Evolutionary conservation across 2,888 invertebrate species (phyloP), one percentile per base, ranked within the genome.

Genomic region (Drosophila buzzatii): DNA sequence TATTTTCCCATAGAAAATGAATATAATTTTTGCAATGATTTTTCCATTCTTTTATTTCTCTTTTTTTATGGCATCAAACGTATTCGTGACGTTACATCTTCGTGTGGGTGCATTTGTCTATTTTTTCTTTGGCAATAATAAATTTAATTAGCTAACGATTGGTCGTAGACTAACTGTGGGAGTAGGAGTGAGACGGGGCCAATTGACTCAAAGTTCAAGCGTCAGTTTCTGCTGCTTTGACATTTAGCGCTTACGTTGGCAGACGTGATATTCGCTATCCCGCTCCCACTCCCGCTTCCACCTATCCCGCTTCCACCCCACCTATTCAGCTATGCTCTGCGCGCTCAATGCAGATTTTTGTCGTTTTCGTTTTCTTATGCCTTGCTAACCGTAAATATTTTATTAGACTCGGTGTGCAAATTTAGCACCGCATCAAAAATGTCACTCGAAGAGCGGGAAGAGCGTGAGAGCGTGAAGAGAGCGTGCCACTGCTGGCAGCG

Each of bases 61-160:
- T 45, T 57, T 66, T 41, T 44, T 44, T 23, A 44, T 70, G 63
- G 53, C 69, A 76, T 72, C 53, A 52, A 66, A 49, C 42, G 58
- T 71, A 70, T 77, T 82, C 84, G 84, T 84, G 86, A 84, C 84
- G 69, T 73, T 77, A 76, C 84, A 78, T 81, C 80, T 77, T 79
- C 61, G 72, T 60, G 79, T 79, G 75, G 76, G 72, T 70, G 69
- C 68, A 75, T 47, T 69, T 51, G 44, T 23, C 39, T 45, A 55
- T 68, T 67, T 67, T 51, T 31, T 39, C 52, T 23, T 20, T 64
- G 47, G 47, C 65, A 73, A 59, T 71, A 70, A 76, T 70, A 80
- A 72, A 84, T 83, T 81, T 86, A 84, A 86, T 86, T 84, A 84
- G 81, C 81, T 63, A 81, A 76, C 83, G 70, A 70, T 61, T 73